A percentile compares a stretch with the other conserved stretches of the same genome.
These are phyloP conservation scores for Pollimyrus isidori DNA, from an alignment of 2,113 vertebrate species.

Conservation along the genomic window DNA sequence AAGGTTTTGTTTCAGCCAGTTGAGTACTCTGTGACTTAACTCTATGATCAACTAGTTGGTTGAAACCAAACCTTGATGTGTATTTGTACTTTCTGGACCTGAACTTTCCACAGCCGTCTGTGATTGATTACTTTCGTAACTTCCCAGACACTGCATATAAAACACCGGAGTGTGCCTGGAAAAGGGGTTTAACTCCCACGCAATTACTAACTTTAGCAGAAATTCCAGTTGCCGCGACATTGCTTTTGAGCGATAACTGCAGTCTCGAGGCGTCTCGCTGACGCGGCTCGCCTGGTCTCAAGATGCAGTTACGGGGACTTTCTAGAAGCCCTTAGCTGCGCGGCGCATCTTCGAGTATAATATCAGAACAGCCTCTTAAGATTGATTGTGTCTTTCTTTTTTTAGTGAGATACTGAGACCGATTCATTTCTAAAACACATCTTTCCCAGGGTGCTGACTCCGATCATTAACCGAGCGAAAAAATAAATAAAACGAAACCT, in stretches of 20 bases:
- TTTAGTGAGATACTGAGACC: not conserved
- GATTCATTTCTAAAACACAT: not conserved
- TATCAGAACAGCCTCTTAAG: not conserved
- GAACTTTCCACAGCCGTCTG: too few relatives aligned
- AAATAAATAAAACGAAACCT: not conserved
- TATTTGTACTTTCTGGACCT: too few relatives aligned
- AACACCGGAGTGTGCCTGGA: not conserved
- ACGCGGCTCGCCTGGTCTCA: not conserved
- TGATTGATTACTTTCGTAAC: too few relatives aligned
- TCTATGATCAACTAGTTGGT: too few relatives aligned
- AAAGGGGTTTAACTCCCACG: not conserved
- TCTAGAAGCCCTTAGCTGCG: not conserved
- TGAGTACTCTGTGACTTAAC: too few relatives aligned
- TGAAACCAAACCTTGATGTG: too few relatives aligned
- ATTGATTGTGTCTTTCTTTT: not conserved
- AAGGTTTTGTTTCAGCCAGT: too few relatives aligned
- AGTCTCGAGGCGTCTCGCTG: too few relatives aligned
- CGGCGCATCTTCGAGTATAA: not conserved
- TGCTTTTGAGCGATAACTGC: not conserved
- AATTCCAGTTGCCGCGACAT: not conserved
- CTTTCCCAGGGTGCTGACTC: not conserved
- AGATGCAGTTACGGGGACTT: not conserved
- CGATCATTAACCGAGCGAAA: not conserved
- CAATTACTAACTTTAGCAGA: not conserved
- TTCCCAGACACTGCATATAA: too few relatives aligned